Evolutionary conservation across 2,113 vertebrate species (phyloP), one percentile per base, ranked within the genome.

Genomic region (Enhydra lutris): DNA sequence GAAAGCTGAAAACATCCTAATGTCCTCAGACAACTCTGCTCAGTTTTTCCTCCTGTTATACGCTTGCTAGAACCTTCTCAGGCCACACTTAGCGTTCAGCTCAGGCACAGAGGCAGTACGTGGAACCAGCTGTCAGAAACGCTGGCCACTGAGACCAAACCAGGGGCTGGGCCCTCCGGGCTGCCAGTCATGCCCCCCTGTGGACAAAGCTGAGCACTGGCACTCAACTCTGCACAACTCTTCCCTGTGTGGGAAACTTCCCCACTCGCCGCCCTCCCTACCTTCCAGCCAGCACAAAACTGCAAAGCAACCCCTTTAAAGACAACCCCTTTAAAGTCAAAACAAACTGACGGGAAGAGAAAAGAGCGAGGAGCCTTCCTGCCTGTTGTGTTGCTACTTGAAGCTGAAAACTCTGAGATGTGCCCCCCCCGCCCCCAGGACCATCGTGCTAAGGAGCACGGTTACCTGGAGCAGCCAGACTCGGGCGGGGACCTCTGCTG

Each of bases 391-490:
- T 73, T 95, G 74, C n/a, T 57, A 15, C 36, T 76, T 93, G 34
- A 71, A 65, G 63, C 59, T 31, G 18, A 94, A 36, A 84, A 42
- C 59, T 24, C 84, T 6, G 7, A 84, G 24, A 83, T 39, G 29
- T 36, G 20, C 31, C 57, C 42, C 57, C 4, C 15, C 52, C 0
- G 4, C 52, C 52, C 52, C 52, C 52, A 18, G 52, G 52, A 55
- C 4, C 1, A 14, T 52, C 50, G 31, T 12, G 2, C 79, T 79
- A 29, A 59, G 31, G 69, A 29, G 4, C 50, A 45, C 4, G 10
- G 29, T 98, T 99, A 99, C 99, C 99, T 99, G 98, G 97, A 98
- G 12, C 98, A 85, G 63, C 93, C 98, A 80, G 97, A 93, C 59
- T 99, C 99, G 0, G 96, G 78, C 0, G 98, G 98, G 11, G 95